Evolutionary conservation across 2,888 invertebrate genomes (phyloP), one percentile per base, ranked within the genome.

Genomic region (Zaprionus obscuricornis): DNA sequence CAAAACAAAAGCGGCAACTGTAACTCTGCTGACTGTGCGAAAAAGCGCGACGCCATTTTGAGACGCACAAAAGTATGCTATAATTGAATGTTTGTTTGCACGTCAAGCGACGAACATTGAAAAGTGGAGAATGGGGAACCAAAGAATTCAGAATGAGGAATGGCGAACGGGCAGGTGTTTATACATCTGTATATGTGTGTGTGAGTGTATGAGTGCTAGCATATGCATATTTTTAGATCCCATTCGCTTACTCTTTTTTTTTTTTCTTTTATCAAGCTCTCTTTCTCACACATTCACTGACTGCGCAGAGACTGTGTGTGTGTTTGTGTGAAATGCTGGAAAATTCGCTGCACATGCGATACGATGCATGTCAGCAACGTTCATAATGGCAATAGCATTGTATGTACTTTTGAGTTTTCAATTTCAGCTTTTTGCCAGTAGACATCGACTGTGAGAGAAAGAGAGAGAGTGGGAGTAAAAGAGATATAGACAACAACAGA

Each of bases 81-180:
- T 78, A 78, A 78, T 78, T 83, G 83, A 78, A 78, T 83, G 76
- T 83, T 83, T 78, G 83, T 68, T 63, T 62, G 74, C 67, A 36
- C 36, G 49, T 17, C 43, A 27, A 18, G 5, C 33, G 18, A 43
- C 6, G 29, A 16, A 17, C 10, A 11, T 20, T 8, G 3, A 2
- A 10, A n/a, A 8, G 2, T 31, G 10, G 20, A 7, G 13, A 17
- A 4, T 18, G 34, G 37, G 58, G n/a, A n/a, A n/a, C n/a, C n/a
- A n/a, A n/a, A n/a, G n/a, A n/a, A n/a, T n/a, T n/a, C 27, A 17
- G n/a, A 11, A 37, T 8, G 3, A 2, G 27, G 8, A 8, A 2
- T 31, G 10, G 20, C 11, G 13, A 17, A 4, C 20, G 34, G 37
- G 58, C 67, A 70, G 70, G 65, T 60, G 65, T 52, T 52, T 57